Conservation (phyloP, 2,113 vertebrate species). For the Romanogobio albipinnatus region DNA sequence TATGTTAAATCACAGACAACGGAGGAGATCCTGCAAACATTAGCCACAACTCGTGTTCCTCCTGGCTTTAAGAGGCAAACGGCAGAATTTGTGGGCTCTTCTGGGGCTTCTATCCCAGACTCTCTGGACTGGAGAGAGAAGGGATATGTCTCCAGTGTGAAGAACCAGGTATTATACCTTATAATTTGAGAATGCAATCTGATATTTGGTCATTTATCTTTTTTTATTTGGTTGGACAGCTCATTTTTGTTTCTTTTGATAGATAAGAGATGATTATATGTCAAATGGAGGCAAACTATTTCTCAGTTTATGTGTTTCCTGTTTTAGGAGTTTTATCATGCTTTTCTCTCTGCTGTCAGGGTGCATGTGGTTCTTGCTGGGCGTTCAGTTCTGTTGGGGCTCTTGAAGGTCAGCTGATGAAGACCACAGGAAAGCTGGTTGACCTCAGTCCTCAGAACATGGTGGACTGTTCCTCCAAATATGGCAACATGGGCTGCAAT, state of each 20-base stretch:
- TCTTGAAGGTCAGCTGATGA: slow-evolving; percentile 78
- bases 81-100: not conserved
- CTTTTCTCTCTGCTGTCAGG: slow-evolving; percentile 59
- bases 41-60: slow-evolving; percentile 71
- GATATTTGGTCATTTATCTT: not conserved
- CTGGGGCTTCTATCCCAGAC: slow-evolving; percentile 63
- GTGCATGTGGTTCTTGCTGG: slow-evolving; percentile 79
- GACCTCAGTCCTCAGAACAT: slow-evolving; percentile 81
- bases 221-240: not conserved
- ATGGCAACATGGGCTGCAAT: slow-evolving; percentile 76
- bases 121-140: slow-evolving; percentile 83
- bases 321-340: not conserved
- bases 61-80: slow-evolving; percentile 50
- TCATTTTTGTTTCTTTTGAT: not conserved
- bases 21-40: slow-evolving; percentile 75
- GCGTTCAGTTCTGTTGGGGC: slow-evolving; percentile 79
- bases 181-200: not conserved
- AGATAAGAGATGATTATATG: not conserved
- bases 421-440: slow-evolving; percentile 70
- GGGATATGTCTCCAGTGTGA: slow-evolving; percentile 82
- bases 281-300: not conserved
- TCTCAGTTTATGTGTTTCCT: not conserved
- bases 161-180: slow-evolving; percentile 77
- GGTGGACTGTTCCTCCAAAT: slow-evolving; percentile 76
- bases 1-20: slow-evolving; percentile 66